Conservation (phyloP, 92 coral and sea anemone species). For the Virgularia gustaviana region DNA sequence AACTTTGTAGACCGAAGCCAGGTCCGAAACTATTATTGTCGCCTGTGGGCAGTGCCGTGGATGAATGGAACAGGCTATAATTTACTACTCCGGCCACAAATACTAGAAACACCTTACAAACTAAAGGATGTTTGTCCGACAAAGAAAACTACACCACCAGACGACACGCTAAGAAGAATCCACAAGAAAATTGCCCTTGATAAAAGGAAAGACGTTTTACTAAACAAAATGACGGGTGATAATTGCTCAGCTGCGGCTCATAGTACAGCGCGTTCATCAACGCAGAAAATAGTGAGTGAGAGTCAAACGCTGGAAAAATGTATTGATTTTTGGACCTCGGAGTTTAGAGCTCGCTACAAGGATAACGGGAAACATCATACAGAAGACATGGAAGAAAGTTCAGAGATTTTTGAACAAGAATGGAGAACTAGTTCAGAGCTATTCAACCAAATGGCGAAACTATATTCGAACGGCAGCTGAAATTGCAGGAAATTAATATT, state of each 20-base stretch:
- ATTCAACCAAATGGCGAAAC: slow-evolving; percentile 17
- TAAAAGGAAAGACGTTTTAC: background rate
- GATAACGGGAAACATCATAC: background rate
- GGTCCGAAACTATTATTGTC: too few relatives aligned
- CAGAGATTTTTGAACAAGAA: slow-evolving; percentile 4
- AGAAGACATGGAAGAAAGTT: background rate
- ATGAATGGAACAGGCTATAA: background rate
- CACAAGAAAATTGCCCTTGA: slow-evolving; percentile 23
- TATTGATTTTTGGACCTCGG: slow-evolving; percentile 1
- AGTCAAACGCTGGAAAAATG: background rate
- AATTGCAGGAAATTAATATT: too few relatives aligned
- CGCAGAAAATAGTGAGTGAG: background rate
- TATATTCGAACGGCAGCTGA: too few relatives aligned
- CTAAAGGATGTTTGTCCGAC: slow-evolving; percentile 30
- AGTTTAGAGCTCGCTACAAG: slow-evolving; percentile 17
- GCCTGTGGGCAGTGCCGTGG: too few relatives aligned
- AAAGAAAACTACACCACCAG: slow-evolving; percentile 11
- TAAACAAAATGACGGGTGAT: background rate
- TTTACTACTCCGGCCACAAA: slow-evolving; percentile 25
- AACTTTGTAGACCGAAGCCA: too few relatives aligned
- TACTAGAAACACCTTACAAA: slow-evolving; percentile 19
- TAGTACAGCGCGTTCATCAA: background rate
- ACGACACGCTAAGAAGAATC: slow-evolving; percentile 26
- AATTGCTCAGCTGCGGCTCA: too few relatives aligned
- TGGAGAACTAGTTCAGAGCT: slow-evolving; percentile 13